Conservation (phyloP, 2,888 invertebrate genomes). For the Trichopria drosophilae region DNA sequence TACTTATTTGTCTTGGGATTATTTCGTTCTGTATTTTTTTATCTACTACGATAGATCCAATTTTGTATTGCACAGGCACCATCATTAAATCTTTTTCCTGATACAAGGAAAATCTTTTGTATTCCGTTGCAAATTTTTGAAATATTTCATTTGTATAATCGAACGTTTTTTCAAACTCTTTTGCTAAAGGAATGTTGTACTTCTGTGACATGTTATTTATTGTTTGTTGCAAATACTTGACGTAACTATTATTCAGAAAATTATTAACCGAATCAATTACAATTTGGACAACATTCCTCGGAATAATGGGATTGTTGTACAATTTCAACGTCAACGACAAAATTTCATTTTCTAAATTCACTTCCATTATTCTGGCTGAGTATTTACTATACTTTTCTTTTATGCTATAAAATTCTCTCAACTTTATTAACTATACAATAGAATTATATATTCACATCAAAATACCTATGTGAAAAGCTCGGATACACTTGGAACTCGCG, state of each 20-base stretch:
- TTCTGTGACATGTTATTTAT: conserved; percentile 7
- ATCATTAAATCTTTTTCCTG: conserved; percentile 9
- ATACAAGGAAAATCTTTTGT: conserved; percentile 23
- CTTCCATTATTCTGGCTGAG: too few relatives aligned
- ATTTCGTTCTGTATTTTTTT: conserved; percentile 1
- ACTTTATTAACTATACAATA: too few relatives aligned
- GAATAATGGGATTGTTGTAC: conserved; percentile 17
- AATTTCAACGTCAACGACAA: conserved; percentile 12
- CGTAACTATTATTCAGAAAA: conserved; percentile 10
- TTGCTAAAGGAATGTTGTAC: not conserved
- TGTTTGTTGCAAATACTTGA: conserved; percentile 11
- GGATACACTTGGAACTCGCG: too few relatives aligned
- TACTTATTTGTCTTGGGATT: not conserved
- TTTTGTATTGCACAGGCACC: conserved; percentile 11
- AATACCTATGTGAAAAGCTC: too few relatives aligned
- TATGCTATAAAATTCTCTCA: too few relatives aligned
- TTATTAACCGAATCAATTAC: conserved; percentile 10
- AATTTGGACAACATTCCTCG: conserved; percentile 21
- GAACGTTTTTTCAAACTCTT: not conserved
- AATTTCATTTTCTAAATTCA: conserved; percentile 19
- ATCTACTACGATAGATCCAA: conserved; percentile 8
- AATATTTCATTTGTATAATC: conserved; percentile 8
- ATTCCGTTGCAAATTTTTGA: conserved; percentile 17
- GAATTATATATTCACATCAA: too few relatives aligned
- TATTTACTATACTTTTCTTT: too few relatives aligned